Percentiles rank a stretch among this genome's conserved stretches.
Evolutionary conservation across 2,888 invertebrate genomes (phyloP).

Genomic region (Bibio marci): DNA sequence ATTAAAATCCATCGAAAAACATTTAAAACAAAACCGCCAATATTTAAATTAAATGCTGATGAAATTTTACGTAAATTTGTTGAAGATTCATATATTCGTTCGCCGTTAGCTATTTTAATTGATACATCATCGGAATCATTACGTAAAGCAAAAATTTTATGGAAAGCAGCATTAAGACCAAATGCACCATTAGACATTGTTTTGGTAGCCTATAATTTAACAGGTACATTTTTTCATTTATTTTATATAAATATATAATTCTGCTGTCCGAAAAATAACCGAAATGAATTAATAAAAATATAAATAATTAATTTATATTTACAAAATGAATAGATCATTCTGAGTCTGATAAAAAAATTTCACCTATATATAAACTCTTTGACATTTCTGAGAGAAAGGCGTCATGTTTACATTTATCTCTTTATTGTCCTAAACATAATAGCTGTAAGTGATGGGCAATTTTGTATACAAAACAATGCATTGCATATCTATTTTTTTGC

Average conservation of each 20-base stretch:
- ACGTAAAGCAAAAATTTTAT: constrained; percentile 24
- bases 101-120: constrained; percentile 28
- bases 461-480: too few species aligned
- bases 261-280: too few species aligned
- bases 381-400: too few species aligned
- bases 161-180: constrained; percentile 25
- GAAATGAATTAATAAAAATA: too few species aligned
- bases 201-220: constrained; percentile 24
- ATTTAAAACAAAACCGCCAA: background rate
- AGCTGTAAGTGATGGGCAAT: too few species aligned
- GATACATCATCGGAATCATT: constrained; percentile 25
- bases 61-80: constrained; percentile 27
- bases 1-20: background rate
- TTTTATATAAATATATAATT: background rate
- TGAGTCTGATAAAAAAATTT: too few species aligned
- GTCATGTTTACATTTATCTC: too few species aligned
- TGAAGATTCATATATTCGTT: constrained; percentile 28
- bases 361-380: too few species aligned
- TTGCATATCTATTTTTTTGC: too few species aligned
- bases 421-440: too few species aligned
- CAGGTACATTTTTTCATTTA: constrained; percentile 16
- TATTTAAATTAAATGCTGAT: constrained; percentile 13
- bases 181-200: constrained; percentile 28
- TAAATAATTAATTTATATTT: too few species aligned
- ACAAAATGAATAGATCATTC: too few species aligned